phyloP scores from a whole-genome alignment of 2,888 invertebrate genomes.

The Celastrina argiolus region DNA sequence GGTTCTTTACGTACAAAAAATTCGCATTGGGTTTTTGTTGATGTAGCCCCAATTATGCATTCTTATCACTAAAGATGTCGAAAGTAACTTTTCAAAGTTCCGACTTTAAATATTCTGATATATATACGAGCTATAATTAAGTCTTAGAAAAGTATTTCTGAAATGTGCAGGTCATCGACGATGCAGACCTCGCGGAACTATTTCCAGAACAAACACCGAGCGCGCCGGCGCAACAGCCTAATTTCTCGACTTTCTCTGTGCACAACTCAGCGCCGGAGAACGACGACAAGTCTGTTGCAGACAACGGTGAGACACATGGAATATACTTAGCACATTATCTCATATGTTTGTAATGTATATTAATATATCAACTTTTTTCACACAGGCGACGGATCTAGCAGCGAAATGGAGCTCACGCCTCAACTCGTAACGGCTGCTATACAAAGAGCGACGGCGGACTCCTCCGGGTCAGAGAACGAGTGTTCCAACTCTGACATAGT shows the following conservation, averaged over 20 bases:
- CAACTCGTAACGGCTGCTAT: slow-evolving; percentile 87
- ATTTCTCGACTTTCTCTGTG: slow-evolving; percentile 74
- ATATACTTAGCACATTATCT: not conserved
- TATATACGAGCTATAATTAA: not conserved
- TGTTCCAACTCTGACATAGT: slow-evolving; percentile 73
- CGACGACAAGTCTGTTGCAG: slow-evolving; percentile 71
- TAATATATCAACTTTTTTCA: slow-evolving; percentile 29
- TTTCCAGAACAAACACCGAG: slow-evolving; percentile 82
- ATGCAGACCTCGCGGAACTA: slow-evolving; percentile 87
- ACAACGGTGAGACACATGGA: slow-evolving; percentile 55
- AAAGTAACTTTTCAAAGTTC: not conserved
- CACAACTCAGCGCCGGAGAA: slow-evolving; percentile 59
- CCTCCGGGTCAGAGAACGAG: slow-evolving; percentile 86
- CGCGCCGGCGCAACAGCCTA: slow-evolving; percentile 78
- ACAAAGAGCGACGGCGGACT: slow-evolving; percentile 82
- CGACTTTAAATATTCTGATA: not conserved
- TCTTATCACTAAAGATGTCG: no score
- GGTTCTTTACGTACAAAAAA: not conserved
- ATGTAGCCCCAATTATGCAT: no score
- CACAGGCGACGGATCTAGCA: slow-evolving; percentile 80
- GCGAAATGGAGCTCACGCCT: slow-evolving; percentile 86
- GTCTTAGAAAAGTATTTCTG: slow-evolving; percentile 27
- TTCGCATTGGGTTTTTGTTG: not conserved
- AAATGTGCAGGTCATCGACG: slow-evolving; percentile 81
- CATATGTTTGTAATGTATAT: not conserved